phyloP scores from a whole-genome alignment of 1,140 invertebrate species.

The Venustaconcha ellipsiformis region DNA sequence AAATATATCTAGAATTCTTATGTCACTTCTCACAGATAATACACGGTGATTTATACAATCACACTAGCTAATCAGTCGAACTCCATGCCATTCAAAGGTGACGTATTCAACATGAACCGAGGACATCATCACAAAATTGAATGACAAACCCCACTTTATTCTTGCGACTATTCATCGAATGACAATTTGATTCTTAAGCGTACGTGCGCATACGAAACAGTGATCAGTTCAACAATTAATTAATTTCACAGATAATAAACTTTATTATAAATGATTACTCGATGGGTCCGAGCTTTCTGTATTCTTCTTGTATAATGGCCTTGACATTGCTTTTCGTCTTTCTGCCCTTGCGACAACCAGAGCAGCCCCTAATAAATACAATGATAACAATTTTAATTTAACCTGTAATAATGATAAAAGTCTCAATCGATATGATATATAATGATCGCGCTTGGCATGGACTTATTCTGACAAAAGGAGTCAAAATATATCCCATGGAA shows the following conservation, averaged over 20 bases:
- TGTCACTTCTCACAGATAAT: too few relatives aligned
- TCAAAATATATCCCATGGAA: too few relatives aligned
- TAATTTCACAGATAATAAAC: background rate
- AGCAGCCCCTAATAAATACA: slow-evolving; percentile 7
- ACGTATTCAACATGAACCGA: background rate
- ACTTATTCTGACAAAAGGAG: too few relatives aligned
- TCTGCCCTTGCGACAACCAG: background rate
- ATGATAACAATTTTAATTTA: background rate
- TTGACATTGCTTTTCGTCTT: slow-evolving; percentile 29
- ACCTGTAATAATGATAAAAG: background rate
- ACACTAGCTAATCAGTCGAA: too few relatives aligned
- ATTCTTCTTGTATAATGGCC: slow-evolving; percentile 69
- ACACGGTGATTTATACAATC: too few relatives aligned
- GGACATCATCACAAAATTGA: background rate
- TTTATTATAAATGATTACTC: slow-evolving; percentile 71
- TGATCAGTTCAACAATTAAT: background rate
- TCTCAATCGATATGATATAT: too few relatives aligned
- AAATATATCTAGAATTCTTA: too few relatives aligned
- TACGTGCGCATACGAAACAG: background rate
- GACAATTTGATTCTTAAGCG: background rate
- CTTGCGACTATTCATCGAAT: background rate
- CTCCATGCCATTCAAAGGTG: too few relatives aligned
- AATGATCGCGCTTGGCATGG: too few relatives aligned
- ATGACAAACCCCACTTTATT: background rate
- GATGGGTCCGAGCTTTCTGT: slow-evolving; percentile 82